A percentile compares a stretch with the other conserved stretches of the same genome.
Conservation (phyloP, 2,888 invertebrate species). For the Microctonus brassicae region DNA sequence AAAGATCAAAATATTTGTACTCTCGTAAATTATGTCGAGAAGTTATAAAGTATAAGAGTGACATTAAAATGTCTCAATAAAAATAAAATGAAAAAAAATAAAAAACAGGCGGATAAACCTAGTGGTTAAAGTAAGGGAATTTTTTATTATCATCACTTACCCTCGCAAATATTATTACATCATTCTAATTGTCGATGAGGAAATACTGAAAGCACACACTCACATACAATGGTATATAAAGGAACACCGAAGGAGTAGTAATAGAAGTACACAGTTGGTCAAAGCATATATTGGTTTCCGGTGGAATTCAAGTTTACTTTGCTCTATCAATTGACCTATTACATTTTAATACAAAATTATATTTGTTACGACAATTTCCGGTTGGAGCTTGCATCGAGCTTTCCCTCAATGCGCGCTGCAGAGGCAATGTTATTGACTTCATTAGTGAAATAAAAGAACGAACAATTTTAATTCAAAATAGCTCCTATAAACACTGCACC, state of each 20-base stretch:
- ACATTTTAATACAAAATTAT: constrained; percentile 40
- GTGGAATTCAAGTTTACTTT: not conserved
- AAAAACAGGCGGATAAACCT: constrained; percentile 26
- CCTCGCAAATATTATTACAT: constrained; percentile 68
- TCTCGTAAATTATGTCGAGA: not conserved
- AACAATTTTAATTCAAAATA: constrained; percentile 35
- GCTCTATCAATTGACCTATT: constrained; percentile 4
- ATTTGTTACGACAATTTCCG: constrained; percentile 26
- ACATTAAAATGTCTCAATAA: constrained; percentile 5
- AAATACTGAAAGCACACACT: too few species aligned
- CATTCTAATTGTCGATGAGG: constrained; percentile 63
- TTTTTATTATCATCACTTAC: constrained; percentile 62
- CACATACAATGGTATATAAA: too few species aligned
- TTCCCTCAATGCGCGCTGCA: constrained; percentile 18
- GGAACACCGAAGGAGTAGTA: too few species aligned
- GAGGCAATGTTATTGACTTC: constrained; percentile 36
- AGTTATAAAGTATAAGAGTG: not conserved
- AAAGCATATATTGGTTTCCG: not conserved
- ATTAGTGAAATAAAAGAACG: constrained; percentile 34
- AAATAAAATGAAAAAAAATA: not conserved
- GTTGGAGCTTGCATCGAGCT: constrained; percentile 23
- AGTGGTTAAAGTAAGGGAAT: constrained; percentile 49
- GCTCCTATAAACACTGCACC: not conserved
- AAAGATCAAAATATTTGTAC: not conserved
- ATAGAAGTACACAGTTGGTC: not conserved